Conservation (phyloP, 2,888 invertebrate species). For the Acholoe squamosa region DNA sequence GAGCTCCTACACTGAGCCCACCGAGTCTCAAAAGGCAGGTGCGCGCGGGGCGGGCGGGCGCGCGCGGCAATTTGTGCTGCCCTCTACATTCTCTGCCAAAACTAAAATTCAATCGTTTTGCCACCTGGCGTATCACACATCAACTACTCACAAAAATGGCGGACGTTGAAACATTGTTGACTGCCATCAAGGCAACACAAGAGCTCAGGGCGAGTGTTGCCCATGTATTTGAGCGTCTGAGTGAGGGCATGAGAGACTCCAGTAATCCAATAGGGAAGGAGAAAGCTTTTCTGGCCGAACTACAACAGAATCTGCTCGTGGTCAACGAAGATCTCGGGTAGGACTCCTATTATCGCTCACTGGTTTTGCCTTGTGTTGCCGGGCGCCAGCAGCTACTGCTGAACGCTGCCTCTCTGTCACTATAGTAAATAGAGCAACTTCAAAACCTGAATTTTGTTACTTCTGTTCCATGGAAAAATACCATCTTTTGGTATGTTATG, state of each 20-base stretch:
- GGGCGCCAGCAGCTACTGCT: no score
- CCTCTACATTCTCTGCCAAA: no score
- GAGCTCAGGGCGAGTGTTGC: constrained; percentile 78
- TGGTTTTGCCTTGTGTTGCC: no score
- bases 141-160: constrained; percentile 32
- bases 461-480: no score
- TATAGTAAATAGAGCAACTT: no score
- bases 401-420: no score
- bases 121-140: background rate
- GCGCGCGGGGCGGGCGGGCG: no score
- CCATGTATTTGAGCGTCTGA: constrained; percentile 77
- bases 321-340: constrained; percentile 92
- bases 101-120: background rate
- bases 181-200: constrained; percentile 76
- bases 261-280: constrained; percentile 87
- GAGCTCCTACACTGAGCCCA: no score
- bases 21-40: no score
- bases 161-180: constrained; percentile 46
- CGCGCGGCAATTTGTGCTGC: no score
- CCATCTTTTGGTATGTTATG: no score
- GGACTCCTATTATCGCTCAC: constrained; percentile 50
- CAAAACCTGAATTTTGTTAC: no score
- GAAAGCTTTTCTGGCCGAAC: constrained; percentile 86
- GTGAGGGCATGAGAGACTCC: constrained; percentile 75
- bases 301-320: constrained; percentile 91